These are phyloP conservation scores for Dendrolimus punctatus DNA, from an alignment of 1,140 invertebrate species.

Conservation along the genomic window DNA sequence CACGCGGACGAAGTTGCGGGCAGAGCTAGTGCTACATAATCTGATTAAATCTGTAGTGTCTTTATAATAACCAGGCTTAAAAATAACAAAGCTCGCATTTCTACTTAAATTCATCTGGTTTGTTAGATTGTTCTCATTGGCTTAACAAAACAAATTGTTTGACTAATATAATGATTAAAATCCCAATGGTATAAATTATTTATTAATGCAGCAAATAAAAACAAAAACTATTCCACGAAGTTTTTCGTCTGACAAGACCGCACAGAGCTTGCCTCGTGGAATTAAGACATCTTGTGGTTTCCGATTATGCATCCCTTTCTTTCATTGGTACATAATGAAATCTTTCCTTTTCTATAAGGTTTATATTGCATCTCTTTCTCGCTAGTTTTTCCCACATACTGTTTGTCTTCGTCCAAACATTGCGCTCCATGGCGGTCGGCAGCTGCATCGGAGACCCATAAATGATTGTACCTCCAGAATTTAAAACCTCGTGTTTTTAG, in stretches of 20 bases:
- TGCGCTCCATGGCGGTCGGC: constrained; percentile 50
- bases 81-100: too few relatives aligned
- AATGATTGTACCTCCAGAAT: constrained; percentile 60
- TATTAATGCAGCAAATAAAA: constrained; percentile 28
- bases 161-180: too few relatives aligned
- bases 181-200: too few relatives aligned
- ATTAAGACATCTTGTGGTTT: constrained; percentile 72
- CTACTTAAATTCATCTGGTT: too few relatives aligned
- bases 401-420: constrained; percentile 66
- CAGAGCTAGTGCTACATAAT: too few relatives aligned
- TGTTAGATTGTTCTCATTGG: too few relatives aligned
- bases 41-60: too few relatives aligned
- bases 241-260: constrained; percentile 60
- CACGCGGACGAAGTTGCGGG: too few relatives aligned
- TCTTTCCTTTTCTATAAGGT: constrained; percentile 56
- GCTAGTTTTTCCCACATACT: constrained; percentile 48
- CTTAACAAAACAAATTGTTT: too few relatives aligned
- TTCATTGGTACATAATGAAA: constrained; percentile 24
- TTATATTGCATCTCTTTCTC: constrained; percentile 50
- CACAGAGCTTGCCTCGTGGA: constrained; percentile 63
- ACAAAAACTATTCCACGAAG: constrained; percentile 54
- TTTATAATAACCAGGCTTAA: too few relatives aligned
- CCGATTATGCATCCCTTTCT: constrained; percentile 59
- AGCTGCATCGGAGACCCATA: constrained; percentile 64
- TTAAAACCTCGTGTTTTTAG: constrained; percentile 35